Conservation (phyloP, 2,888 invertebrate species). For the Tridacna gigas region DNA sequence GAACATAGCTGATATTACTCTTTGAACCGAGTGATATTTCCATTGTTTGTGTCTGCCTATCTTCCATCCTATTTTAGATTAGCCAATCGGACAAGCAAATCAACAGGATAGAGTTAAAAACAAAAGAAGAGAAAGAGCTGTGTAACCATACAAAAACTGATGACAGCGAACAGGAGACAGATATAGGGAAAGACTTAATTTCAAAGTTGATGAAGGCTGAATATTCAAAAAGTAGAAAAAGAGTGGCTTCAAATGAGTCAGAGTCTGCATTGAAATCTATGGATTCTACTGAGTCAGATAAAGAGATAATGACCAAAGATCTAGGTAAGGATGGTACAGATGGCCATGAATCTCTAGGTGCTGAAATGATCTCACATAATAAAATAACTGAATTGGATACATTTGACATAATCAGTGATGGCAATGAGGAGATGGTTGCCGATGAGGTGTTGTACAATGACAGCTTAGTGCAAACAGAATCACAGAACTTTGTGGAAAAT, state of each 20-base stretch:
- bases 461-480: too few relatives aligned
- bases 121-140: too few relatives aligned
- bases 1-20: too few relatives aligned
- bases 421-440: background rate
- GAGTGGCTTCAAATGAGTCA: background rate
- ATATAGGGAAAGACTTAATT: constrained; percentile 24
- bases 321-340: background rate
- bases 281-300: constrained; percentile 5
- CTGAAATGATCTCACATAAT: background rate
- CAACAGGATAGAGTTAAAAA: too few relatives aligned
- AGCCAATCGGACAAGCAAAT: too few relatives aligned
- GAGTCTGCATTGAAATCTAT: background rate
- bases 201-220: constrained; percentile 35
- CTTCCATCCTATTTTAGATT: too few relatives aligned
- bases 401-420: too few relatives aligned
- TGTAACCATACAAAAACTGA: too few relatives aligned
- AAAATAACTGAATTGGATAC: too few relatives aligned
- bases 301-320: background rate
- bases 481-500: background rate
- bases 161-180: too few relatives aligned
- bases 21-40: too few relatives aligned
- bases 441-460: background rate
- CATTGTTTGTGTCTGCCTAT: too few relatives aligned
- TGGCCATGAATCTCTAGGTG: background rate
- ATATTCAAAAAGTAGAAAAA: constrained; percentile 12